Evolutionary conservation across 2,113 vertebrate species (phyloP).

Genomic region (Promerops cafer): DNA sequence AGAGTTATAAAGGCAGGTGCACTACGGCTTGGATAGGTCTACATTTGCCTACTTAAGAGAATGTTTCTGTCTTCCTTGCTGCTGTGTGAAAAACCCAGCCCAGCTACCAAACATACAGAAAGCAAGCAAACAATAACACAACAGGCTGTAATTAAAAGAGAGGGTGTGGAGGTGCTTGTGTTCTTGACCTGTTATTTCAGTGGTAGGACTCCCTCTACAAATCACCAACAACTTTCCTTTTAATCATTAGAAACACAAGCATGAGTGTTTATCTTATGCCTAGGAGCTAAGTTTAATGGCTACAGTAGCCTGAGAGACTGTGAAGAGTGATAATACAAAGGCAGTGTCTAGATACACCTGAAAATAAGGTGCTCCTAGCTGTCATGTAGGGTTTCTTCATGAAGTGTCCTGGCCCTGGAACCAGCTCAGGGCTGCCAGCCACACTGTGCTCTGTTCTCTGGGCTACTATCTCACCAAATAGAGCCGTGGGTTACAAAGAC

Average conservation of each 20-base stretch:
- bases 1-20: neutral
- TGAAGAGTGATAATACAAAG: neutral
- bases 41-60: neutral
- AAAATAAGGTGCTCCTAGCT: neutral
- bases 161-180: neutral
- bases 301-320: neutral
- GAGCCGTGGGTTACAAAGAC: rapidly evolving
- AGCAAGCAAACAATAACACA: neutral
- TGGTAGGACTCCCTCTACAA: neutral
- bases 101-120: neutral
- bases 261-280: neutral
- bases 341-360: neutral
- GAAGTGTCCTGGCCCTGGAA: neutral
- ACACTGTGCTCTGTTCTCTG: neutral
- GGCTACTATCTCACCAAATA: neutral
- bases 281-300: neutral
- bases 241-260: neutral
- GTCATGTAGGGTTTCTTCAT: neutral
- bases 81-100: neutral
- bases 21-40: neutral
- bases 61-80: neutral
- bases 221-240: neutral
- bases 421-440: neutral
- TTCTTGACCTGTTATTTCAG: neutral
- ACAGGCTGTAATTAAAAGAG: neutral